Conservation (phyloP, 2,113 vertebrate genomes). For the Perccottus glenii region DNA sequence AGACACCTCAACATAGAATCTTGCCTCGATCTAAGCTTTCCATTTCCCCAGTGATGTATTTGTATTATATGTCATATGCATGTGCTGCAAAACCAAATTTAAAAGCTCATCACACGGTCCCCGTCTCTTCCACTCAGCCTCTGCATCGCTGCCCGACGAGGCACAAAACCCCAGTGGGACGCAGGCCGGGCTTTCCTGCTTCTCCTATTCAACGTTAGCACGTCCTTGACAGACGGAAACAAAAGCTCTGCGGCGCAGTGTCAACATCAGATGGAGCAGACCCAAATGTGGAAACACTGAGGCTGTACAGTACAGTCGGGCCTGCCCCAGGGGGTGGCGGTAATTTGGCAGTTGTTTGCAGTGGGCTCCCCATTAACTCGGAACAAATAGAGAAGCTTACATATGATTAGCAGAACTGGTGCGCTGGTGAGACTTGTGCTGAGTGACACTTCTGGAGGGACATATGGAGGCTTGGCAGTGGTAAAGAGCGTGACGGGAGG, state of each 20-base stretch:
- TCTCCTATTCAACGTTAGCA: conserved; percentile 46
- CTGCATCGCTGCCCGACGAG: conserved; percentile 35
- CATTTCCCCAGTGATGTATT: not conserved
- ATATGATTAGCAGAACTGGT: conserved; percentile 9
- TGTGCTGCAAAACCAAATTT: conserved; percentile 32
- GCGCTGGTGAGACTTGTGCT: conserved; percentile 17
- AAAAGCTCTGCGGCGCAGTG: conserved; percentile 56
- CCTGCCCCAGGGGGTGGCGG: conserved; percentile 20
- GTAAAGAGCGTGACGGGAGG: conserved; percentile 67
- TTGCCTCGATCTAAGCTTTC: not conserved
- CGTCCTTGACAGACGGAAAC: conserved; percentile 59
- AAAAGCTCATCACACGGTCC: conserved; percentile 11
- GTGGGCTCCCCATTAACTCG: conserved; percentile 10
- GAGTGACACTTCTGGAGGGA: conserved; percentile 45
- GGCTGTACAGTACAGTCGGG: conserved; percentile 38
- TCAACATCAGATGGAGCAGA: conserved; percentile 64
- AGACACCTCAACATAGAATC: not conserved
- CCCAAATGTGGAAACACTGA: conserved; percentile 43
- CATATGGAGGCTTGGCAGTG: conserved; percentile 72
- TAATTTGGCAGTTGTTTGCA: conserved; percentile 24
- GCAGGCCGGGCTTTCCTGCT: conserved; percentile 37
- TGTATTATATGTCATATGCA: conserved; percentile 26
- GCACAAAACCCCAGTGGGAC: conserved; percentile 63
- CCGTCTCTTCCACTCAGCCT: conserved; percentile 1
- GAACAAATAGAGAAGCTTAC: conserved; percentile 9